Conservation (phyloP, 2,113 vertebrate genomes). For the Seriola aureovittata region DNA sequence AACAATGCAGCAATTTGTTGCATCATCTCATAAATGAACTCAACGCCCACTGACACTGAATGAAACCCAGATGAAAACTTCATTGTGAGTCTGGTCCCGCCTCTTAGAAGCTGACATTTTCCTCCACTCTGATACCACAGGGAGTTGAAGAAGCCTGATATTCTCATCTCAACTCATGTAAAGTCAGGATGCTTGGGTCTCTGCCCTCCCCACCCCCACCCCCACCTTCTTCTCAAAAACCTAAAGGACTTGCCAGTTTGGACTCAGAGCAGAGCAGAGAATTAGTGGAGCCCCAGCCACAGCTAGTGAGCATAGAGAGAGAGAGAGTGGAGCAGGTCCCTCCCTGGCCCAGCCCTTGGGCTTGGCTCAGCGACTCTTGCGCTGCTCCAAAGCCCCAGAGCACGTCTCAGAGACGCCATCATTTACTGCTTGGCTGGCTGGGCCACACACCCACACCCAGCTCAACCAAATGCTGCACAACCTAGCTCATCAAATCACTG, state of each 20-base stretch:
- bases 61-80: slow-evolving; percentile 64
- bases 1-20: slow-evolving; percentile 34
- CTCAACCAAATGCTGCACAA: slow-evolving; percentile 46
- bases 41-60: slow-evolving; percentile 39
- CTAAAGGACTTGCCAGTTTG: slow-evolving; percentile 60
- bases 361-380: slow-evolving; percentile 63
- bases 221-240: slow-evolving; percentile 17
- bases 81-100: slow-evolving; percentile 15
- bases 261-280: slow-evolving; percentile 14
- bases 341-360: slow-evolving; percentile 49
- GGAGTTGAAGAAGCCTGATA: slow-evolving; percentile 53
- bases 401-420: slow-evolving; percentile 76
- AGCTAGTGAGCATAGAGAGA: slow-evolving; percentile 15
- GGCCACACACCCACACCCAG: slow-evolving; percentile 66
- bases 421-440: slow-evolving; percentile 66
- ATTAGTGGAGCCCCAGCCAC: slow-evolving; percentile 13
- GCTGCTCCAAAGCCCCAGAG: slow-evolving; percentile 65
- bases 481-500: slow-evolving; percentile 45
- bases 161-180: slow-evolving; percentile 64
- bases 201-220: neutral
- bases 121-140: slow-evolving; percentile 41
- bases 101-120: slow-evolving; percentile 53
- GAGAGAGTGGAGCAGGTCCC: slow-evolving; percentile 61
- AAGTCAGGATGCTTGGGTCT: slow-evolving; percentile 51
- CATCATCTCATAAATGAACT: slow-evolving; percentile 51